Percentiles rank a stretch among this genome's conserved stretches.
Conservation (phyloP, 2,888 invertebrate species). For the Ormyrus nitidulus region DNA sequence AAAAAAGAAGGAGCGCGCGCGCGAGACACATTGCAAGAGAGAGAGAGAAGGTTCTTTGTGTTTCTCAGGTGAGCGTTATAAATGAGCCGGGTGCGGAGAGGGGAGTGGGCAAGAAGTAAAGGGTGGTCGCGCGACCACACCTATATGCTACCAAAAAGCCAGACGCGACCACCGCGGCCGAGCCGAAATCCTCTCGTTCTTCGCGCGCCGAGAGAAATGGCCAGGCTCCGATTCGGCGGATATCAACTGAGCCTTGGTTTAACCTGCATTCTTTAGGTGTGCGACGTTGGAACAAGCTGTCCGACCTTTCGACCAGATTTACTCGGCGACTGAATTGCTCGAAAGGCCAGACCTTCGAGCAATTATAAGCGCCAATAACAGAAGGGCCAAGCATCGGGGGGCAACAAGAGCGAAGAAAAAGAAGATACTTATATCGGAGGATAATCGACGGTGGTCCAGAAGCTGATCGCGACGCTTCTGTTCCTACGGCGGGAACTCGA, state of each 20-base stretch:
- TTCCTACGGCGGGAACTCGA: slow-evolving; percentile 58
- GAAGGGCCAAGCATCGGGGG: too few species aligned
- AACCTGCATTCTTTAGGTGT: too few species aligned
- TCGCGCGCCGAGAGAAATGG: too few species aligned
- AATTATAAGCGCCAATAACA: too few species aligned
- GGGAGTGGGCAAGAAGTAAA: slow-evolving; percentile 38
- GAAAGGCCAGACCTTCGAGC: too few species aligned
- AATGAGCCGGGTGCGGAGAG: slow-evolving; percentile 67
- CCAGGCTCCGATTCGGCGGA: too few species aligned
- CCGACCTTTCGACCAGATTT: too few species aligned
- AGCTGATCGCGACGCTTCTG: slow-evolving; percentile 53
- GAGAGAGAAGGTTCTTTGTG: slow-evolving; percentile 68
- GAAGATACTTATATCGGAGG: slow-evolving; percentile 57
- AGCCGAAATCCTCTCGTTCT: slow-evolving; percentile 48
- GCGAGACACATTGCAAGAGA: slow-evolving; percentile 59
- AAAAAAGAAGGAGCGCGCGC: slow-evolving; percentile 60
- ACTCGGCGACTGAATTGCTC: too few species aligned
- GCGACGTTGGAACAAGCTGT: too few species aligned
- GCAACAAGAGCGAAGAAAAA: neutral
- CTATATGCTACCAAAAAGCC: too few species aligned
- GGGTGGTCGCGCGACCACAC: slow-evolving; percentile 36
- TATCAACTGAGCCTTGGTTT: too few species aligned
- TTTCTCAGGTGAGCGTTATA: slow-evolving; percentile 72
- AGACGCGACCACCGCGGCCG: slow-evolving; percentile 65
- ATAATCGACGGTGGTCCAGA: slow-evolving; percentile 65